Base-by-base conservation (phyloP, 2,888 invertebrate species). In the Lamproptera curius region DNA sequence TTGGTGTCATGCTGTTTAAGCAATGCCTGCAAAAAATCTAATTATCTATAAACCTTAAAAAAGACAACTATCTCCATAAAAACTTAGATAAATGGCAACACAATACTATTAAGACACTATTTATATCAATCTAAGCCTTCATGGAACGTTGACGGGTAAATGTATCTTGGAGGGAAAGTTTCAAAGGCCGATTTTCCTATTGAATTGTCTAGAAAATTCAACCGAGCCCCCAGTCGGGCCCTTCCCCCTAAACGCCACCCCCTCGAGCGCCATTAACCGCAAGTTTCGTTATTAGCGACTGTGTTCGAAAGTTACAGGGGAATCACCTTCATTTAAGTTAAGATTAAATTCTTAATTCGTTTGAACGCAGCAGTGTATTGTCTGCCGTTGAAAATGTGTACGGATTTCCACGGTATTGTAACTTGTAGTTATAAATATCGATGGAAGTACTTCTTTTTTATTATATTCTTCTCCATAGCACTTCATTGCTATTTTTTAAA, bases 201-300 rank as follows among this genome's bases (percentile, higher is more conserved):
- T 77, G 80, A 81, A 80, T 79, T 75, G 76, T 79, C 75, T 76
- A 67, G 71, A 77, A 82, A 75, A 74, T 76, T 72, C 70, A 61
- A 66, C 64, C 59, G 59, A 57, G 52, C 56, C 50, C 45, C 50
- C 42, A n/a, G n/a, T n/a, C 46, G 49, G 52, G 42, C 52, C 13
- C 40, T 33, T 46, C 40, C 39, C 50, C 26, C 47, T 38, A 41
- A 47, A 60, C 56, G 58, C 57, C 53, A 55, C 54, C 55, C 57
- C 51, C n/a, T 52, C 37, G 56, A 53, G 63, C 61, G 76, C 77
- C 79, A 75, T 80, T 77, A 81, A 80, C 81, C 80, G 64, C 82
- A 83, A 84, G 82, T 83, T 84, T 81, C 73, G 80, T 82, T 84
- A 85, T 84, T 82, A 84, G 80, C 77, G 71, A 77, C 79, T 80